Percentiles rank a stretch among this genome's conserved stretches.
These are phyloP conservation scores for Coenobita brevimanus DNA, from an alignment of 1,140 invertebrate species.

Conservation along the genomic window DNA sequence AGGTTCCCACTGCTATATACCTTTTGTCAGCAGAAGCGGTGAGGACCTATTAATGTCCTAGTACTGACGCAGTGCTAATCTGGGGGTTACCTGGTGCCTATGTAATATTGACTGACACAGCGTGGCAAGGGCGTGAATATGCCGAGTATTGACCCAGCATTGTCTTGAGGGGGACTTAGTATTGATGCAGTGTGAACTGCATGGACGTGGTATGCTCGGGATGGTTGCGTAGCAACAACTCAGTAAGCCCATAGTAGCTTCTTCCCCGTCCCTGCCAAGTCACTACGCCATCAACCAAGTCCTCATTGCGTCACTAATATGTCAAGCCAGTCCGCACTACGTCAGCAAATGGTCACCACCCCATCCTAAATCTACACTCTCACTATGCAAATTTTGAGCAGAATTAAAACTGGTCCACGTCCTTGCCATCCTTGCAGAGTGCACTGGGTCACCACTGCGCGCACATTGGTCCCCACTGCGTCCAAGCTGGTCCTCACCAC, in stretches of 20 bases:
- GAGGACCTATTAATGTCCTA: background rate
- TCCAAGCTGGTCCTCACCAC: background rate
- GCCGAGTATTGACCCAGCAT: conserved; percentile 2
- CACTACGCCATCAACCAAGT: background rate
- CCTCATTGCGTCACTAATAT: background rate
- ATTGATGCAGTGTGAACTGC: conserved; percentile 13
- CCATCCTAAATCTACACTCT: background rate
- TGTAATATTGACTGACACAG: conserved; percentile 3
- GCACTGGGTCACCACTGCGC: background rate
- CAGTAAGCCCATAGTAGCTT: background rate
- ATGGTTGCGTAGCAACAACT: conserved; percentile 1
- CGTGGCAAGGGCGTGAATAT: conserved; percentile 5
- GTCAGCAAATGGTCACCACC: background rate
- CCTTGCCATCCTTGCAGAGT: background rate
- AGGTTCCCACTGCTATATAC: too few relatives aligned
- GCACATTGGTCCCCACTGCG: background rate
- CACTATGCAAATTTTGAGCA: conserved; percentile 17
- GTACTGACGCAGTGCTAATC: conserved; percentile 3
- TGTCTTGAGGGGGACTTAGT: too few relatives aligned
- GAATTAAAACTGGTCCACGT: background rate
- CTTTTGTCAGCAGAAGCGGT: background rate
- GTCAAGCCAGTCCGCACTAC: background rate
- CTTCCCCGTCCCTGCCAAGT: background rate
- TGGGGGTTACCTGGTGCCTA: conserved; percentile 8
- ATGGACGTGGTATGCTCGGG: background rate